Evolutionary conservation across 37 sponge, comb jelly and placozoan genomes (phyloP).

Genomic region (Bolinopsis microptera): DNA sequence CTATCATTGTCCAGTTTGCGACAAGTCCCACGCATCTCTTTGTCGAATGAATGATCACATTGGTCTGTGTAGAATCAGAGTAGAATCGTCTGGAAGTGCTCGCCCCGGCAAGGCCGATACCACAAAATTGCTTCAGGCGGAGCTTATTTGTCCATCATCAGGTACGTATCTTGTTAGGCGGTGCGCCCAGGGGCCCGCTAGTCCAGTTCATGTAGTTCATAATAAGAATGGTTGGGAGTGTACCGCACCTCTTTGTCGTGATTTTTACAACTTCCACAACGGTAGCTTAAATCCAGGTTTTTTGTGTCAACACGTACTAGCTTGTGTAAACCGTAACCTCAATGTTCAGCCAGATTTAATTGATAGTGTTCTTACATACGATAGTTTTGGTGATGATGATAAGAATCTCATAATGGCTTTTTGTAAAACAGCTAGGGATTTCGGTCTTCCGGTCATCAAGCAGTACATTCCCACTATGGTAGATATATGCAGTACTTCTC

Average conservation of each 20-base stretch:
- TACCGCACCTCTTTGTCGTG: background rate
- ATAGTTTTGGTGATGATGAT: background rate
- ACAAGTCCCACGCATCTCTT: background rate
- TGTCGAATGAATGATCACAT: background rate
- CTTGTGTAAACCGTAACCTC: background rate
- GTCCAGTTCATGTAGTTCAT: background rate
- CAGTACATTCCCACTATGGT: background rate
- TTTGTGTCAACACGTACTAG: background rate
- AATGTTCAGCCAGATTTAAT: background rate
- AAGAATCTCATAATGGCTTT: background rate
- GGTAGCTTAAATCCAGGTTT: background rate
- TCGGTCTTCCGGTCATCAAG: background rate
- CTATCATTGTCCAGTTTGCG: background rate
- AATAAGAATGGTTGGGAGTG: constrained; percentile 40
- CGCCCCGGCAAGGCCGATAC: background rate
- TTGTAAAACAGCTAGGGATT: background rate
- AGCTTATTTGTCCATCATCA: constrained; percentile 6
- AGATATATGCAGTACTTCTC: background rate
- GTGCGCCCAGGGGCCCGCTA: background rate
- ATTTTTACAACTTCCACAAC: background rate
- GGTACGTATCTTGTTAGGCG: background rate
- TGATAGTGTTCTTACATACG: background rate
- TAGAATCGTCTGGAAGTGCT: background rate
- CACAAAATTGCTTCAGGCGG: background rate
- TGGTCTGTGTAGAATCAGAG: background rate